Conservation (phyloP, 1,140 invertebrate species). For the Tetragonula clypearis region DNA sequence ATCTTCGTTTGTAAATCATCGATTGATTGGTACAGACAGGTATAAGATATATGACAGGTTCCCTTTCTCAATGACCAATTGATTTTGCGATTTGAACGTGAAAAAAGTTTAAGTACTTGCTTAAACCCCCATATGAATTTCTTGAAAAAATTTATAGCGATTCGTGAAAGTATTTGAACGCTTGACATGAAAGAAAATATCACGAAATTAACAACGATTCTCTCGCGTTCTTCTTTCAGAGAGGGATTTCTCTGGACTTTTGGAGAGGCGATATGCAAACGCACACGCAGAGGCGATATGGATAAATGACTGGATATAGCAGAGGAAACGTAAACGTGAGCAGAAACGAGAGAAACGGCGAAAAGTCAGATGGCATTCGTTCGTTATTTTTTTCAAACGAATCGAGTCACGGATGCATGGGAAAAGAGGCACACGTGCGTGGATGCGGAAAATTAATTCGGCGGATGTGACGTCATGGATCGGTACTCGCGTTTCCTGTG, state of each 20-base stretch:
- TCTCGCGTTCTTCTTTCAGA: conserved; percentile 30
- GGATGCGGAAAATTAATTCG: conserved; percentile 64
- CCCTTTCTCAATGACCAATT: too few relatives aligned
- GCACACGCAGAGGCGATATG: background rate
- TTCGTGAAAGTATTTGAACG: too few relatives aligned
- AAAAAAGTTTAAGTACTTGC: too few relatives aligned
- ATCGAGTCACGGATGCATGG: conserved; percentile 11
- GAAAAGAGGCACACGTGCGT: conserved; percentile 37
- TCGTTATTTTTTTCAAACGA: background rate
- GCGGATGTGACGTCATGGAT: conserved; percentile 68
- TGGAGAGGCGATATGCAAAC: background rate
- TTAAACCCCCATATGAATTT: background rate
- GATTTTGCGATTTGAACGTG: too few relatives aligned
- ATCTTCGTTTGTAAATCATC: background rate
- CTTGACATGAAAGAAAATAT: too few relatives aligned
- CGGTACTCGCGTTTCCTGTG: conserved; percentile 59
- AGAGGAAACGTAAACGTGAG: too few relatives aligned
- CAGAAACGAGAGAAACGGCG: background rate
- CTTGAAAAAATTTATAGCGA: background rate
- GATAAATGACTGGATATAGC: background rate
- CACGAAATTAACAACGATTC: conserved; percentile 35
- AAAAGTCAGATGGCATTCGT: background rate
- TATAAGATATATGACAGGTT: background rate
- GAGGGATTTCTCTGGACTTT: conserved; percentile 34
- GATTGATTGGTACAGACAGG: background rate